Conservation (phyloP, 2,888 invertebrate genomes). For the Epinotia nisella region DNA sequence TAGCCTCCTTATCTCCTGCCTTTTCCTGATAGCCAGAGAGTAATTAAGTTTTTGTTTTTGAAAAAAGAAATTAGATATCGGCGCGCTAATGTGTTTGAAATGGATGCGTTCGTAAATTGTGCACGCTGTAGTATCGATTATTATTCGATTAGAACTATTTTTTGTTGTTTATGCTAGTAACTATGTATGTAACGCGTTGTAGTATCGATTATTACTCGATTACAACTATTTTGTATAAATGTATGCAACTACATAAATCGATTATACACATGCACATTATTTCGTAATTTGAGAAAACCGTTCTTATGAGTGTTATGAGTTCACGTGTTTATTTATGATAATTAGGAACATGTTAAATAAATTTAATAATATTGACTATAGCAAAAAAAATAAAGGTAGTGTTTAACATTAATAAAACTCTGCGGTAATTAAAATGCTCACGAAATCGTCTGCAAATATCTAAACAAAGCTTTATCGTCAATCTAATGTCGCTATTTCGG, state of each 20-base stretch:
- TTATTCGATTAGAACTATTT: conserved; percentile 15
- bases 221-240: not conserved
- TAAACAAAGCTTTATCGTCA: conserved; percentile 53
- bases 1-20: conserved; percentile 75
- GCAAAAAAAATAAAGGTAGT: not conserved
- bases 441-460: conserved; percentile 53
- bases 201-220: conserved; percentile 39
- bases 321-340: not conserved
- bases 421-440: conserved; percentile 51
- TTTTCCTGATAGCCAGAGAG: conserved; percentile 75
- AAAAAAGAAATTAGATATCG: conserved; percentile 75
- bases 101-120: conserved; percentile 70
- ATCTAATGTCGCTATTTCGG: conserved; percentile 49
- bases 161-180: not conserved
- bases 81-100: conserved; percentile 75
- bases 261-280: not conserved
- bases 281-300: not conserved
- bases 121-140: conserved; percentile 45
- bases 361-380: not conserved
- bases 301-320: not conserved
- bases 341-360: not conserved
- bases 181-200: conserved; percentile 27
- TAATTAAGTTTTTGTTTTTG: conserved; percentile 78
- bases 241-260: not conserved
- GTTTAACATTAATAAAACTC: conserved; percentile 30